Percentiles rank a stretch among this genome's conserved stretches.
These are phyloP conservation scores for Coregonus clupeaformis DNA, from an alignment of 2,113 vertebrate genomes.

Conservation along the genomic window DNA sequence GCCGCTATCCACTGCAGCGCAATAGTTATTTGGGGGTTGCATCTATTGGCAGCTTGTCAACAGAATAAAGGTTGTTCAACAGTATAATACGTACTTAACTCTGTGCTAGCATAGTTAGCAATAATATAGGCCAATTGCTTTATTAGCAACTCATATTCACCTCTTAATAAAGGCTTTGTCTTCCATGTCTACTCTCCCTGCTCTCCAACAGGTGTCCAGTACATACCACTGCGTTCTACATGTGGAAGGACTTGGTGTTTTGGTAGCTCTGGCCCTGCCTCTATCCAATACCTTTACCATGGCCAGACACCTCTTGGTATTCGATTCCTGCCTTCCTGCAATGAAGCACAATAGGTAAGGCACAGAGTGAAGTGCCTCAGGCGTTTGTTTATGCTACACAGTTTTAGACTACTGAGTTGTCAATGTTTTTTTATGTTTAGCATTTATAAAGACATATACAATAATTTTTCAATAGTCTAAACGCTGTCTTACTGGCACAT, in stretches of 20 bases:
- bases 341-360: neutral
- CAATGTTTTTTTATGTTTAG: too few species aligned
- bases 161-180: constrained; percentile 56
- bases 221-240: constrained; percentile 63
- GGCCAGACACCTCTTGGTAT: constrained; percentile 40
- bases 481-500: constrained; percentile 61
- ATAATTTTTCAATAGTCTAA: neutral
- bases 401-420: neutral
- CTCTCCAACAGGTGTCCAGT: constrained; percentile 66
- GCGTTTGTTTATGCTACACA: neutral
- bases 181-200: constrained; percentile 57
- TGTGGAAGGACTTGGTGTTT: constrained; percentile 61
- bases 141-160: constrained; percentile 39
- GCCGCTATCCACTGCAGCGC: too few species aligned
- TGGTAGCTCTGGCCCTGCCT: constrained; percentile 25
- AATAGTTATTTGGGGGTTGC: too few species aligned
- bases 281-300: constrained; percentile 45
- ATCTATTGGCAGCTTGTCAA: neutral
- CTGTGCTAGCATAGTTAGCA: too few species aligned
- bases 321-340: constrained; percentile 55
- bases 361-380: neutral
- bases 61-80: neutral
- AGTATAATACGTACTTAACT: neutral
- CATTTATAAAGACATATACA: too few species aligned
- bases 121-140: neutral